Evolutionary conservation across 2,113 vertebrate genomes (phyloP), one percentile per base, ranked within the genome.

Genomic region (Nanorana parkeri): DNA sequence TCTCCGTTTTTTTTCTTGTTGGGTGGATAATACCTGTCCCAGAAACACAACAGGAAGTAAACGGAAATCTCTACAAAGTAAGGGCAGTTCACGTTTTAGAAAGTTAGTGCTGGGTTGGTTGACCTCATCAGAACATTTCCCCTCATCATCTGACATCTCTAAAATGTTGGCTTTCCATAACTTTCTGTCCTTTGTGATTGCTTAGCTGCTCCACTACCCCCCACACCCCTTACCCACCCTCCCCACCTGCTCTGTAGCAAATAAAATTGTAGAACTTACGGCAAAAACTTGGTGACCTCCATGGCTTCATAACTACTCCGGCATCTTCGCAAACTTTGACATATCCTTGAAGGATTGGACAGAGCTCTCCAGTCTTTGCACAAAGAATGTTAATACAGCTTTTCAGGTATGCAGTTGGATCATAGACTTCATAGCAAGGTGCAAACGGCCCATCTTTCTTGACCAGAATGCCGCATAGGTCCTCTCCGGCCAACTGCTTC

Each of bases 381-480:
- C 92, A 92, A 11, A 92, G 23, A 68, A 92, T 87, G 68, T 87
- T 90, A 84, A 91, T 84, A 51, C 91, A 94, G 85, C 89, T 90
- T 47, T 90, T 84, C 23, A 91, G 55, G 78, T 94, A 94, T 28
- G 74, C 36, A 4, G 86, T 77, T 0, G 92, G 91, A 29, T 91
- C 87, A 77, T 92, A 76, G 8, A 60, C 16, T 5, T 84, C 4
- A 36, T 92, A 90, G 55, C 92, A 94, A 41, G 87, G 77, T 1
- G 69, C 84, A 78, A 95, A 94, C 0, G 91, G 90, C 0, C 87
- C 89, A 0, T 86, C 26, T 4, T 85, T 65, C 5, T 56, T 36
- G 7, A 74, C 84, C 26, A 93, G 84, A 55, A 93, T 80, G 8
- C 92, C 90, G 60, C 90, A 94, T 74, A 87, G 87, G 1, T 26